Percentiles rank a stretch among this genome's conserved stretches.
Evolutionary conservation across 2,888 invertebrate species (phyloP).

Genomic region (Cephonodes hylas): DNA sequence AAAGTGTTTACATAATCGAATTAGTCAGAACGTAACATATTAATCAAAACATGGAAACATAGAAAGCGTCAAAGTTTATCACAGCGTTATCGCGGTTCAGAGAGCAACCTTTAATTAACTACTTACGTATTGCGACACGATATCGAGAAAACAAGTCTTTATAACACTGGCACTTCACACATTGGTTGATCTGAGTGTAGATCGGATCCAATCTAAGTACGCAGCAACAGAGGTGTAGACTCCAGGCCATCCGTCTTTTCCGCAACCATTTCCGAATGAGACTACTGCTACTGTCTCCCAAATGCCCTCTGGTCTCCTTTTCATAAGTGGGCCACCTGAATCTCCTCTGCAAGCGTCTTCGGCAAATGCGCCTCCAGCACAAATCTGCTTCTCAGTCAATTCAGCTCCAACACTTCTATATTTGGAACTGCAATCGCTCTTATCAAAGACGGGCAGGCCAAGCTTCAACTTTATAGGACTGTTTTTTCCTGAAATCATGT

Average conservation of each 20-base stretch:
- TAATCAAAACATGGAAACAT: background rate
- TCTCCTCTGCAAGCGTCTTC: constrained; percentile 89
- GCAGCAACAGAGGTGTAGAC: constrained; percentile 84
- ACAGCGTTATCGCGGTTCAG: constrained; percentile 4
- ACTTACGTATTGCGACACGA: background rate
- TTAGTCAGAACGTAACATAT: background rate
- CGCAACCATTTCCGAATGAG: constrained; percentile 85
- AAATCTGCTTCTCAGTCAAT: constrained; percentile 81
- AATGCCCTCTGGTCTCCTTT: constrained; percentile 62
- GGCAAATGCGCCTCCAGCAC: constrained; percentile 85
- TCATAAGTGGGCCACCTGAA: constrained; percentile 90
- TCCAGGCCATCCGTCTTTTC: constrained; percentile 84
- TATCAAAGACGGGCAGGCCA: constrained; percentile 78
- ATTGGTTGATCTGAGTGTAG: constrained; percentile 52
- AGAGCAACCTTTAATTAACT: background rate
- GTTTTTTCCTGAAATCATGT: constrained; percentile 58
- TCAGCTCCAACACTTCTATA: constrained; percentile 71
- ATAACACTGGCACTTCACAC: constrained; percentile 28
- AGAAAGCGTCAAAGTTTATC: constrained; percentile 11
- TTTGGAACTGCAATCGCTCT: constrained; percentile 74
- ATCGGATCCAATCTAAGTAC: constrained; percentile 83
- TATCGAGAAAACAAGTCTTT: background rate
- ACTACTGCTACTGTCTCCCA: constrained; percentile 84
- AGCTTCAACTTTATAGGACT: constrained; percentile 85
- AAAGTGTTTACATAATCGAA: background rate